phyloP scores from a whole-genome alignment of 1,140 invertebrate species.

The Drosophila nannoptera region DNA sequence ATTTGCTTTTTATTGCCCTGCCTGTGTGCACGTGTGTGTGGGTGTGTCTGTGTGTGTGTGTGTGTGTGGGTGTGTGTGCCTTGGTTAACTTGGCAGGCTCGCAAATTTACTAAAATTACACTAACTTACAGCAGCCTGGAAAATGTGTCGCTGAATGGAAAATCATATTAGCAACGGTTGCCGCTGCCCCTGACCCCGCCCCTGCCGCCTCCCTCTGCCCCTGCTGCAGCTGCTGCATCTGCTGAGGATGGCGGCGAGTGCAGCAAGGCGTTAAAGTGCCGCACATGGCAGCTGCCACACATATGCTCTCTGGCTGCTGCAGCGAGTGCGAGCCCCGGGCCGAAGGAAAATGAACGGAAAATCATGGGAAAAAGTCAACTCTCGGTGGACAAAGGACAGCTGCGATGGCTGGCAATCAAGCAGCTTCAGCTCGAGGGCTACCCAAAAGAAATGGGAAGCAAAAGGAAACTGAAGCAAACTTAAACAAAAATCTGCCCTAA shows the following conservation, averaged over 20 bases:
- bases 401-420: neutral
- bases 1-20: slow-evolving; percentile 3
- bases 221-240: too few relatives aligned
- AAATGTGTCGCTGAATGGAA: slow-evolving; percentile 33
- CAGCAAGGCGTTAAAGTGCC: slow-evolving; percentile 35
- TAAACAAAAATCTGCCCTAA: neutral
- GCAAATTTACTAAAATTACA: slow-evolving; percentile 48
- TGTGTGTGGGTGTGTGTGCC: neutral
- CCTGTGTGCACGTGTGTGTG: too few relatives aligned
- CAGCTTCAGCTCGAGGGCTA: slow-evolving; percentile 2
- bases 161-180: slow-evolving; percentile 52
- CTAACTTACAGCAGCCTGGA: slow-evolving; percentile 30
- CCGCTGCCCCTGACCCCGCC: too few relatives aligned
- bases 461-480: neutral
- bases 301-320: neutral
- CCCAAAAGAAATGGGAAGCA: too few relatives aligned
- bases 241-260: slow-evolving; percentile 29
- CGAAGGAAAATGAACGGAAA: neutral
- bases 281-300: slow-evolving; percentile 1
- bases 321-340: neutral
- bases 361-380: neutral
- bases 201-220: too few relatives aligned
- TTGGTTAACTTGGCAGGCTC: slow-evolving; percentile 32
- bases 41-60: neutral
- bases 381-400: neutral